Conservation (phyloP, 2,888 invertebrate species). For the Nomada fabriciana region DNA sequence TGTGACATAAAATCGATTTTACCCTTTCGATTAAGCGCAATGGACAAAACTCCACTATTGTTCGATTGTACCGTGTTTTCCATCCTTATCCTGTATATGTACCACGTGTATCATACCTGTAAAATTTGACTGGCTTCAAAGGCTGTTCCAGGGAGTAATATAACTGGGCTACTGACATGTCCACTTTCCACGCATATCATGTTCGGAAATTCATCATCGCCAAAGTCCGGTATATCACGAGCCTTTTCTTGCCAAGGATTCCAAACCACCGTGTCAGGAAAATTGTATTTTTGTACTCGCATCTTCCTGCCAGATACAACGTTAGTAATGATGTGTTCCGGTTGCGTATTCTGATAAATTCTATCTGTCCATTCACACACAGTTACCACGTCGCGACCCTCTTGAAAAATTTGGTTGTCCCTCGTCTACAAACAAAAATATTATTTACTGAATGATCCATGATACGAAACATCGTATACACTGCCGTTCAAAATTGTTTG, state of each 20-base stretch:
- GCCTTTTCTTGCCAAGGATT: conserved; percentile 98
- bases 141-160: conserved; percentile 94
- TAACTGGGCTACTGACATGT: conserved; percentile 94
- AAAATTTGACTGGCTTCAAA: conserved; percentile 96
- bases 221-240: conserved; percentile 96
- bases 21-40: too few relatives aligned
- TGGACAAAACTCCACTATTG: too few relatives aligned
- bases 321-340: conserved; percentile 96
- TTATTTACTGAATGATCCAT: not conserved
- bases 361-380: conserved; percentile 97
- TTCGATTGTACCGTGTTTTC: too few relatives aligned
- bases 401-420: conserved; percentile 94
- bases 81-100: too few relatives aligned
- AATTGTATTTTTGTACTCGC: conserved; percentile 97
- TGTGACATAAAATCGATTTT: too few relatives aligned
- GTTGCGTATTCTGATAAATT: conserved; percentile 96
- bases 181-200: conserved; percentile 99
- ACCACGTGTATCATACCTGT: conserved; percentile 85
- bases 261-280: conserved; percentile 98
- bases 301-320: conserved; percentile 96
- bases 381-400: conserved; percentile 95
- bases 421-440: conserved; percentile 87
- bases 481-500: not conserved
- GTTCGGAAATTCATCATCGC: conserved; percentile 98
- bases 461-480: not conserved